Evolutionary conservation across 92 coral and sea anemone species (phyloP), one percentile per base, ranked within the genome.

Genomic region (Scolanthus callimorphus): DNA sequence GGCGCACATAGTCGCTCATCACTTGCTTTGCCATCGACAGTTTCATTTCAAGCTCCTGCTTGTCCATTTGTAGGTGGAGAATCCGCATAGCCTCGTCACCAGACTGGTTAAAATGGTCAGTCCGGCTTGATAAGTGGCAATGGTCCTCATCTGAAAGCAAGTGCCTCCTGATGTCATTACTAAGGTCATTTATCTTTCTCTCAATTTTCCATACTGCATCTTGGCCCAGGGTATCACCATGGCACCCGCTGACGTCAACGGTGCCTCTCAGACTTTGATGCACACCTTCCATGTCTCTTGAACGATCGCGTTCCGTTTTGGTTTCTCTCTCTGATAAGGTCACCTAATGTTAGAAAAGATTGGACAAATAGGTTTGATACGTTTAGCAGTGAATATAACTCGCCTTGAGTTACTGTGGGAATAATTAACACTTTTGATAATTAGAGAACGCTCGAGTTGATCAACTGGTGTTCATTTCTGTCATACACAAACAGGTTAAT

Each of bases 1-100:
- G 80, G 19, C 53, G 71, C 29, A 89, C 85, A 55, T 91, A 88
- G 27, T 85, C 96, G 53, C 60, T 71, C 92, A 91, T 72, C 19
- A 89, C 97, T 2, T 81, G 80, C 46, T 78, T 74, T 0, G 89
- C 97, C 37, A 84, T 69, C 58, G 68, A 65, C 19, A 91, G 68
- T 60, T 91, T 91, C 54, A 69, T 72, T 56, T 91, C 92, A 55
- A 91, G 60, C 54, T 91, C 90, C 43, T 80, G 75, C 70, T 88
- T 91, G 13, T 91, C 96, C 71, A 75, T 60, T 49, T 91, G 89
- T 19, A 87, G 49, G 27, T 80, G 84, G 30, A 74, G 51, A 2
- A 83, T 29, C 21, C 48, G 62, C 28, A 56, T 68, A 13, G 54
- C 37, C 21, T 70, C 84, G 20, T 60, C 71, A 1, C 39, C 60